Base-by-base conservation (phyloP, 1,140 invertebrate species). In the Brachionus plicatilis region DNA sequence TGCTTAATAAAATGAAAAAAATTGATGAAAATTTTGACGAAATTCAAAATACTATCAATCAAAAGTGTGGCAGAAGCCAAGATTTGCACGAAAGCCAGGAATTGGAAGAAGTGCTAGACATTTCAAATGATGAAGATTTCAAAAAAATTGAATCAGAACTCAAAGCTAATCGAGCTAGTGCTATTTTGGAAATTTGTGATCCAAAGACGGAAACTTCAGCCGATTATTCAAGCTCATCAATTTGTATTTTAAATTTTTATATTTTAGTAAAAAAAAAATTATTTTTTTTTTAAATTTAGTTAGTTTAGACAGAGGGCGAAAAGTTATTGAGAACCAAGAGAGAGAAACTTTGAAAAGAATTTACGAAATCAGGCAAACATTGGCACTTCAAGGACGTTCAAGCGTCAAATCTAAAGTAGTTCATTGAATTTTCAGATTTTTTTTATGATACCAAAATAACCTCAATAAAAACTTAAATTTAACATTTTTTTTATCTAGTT, bases 1-100 rank as follows among this genome's bases (percentile, higher is more conserved):
- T 82, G 9, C 66, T 82, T 29, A 82, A 82, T 68, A 82, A 82
- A 11, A 82, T 82, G 79, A 60, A 47, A 60, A 82, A 82, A 47
- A 82, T 82, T 20, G 79, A 82, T 41, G 79, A 82, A 65, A 68
- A 82, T 68, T 82, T 82, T 82, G 79, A 82, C 3, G 79, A 82
- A 45, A 82, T 82, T 65, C 33, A 82, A 68, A 43, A 82, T 43
- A 41, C 24, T 6, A 47, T 76, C 20, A 24, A 45, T 9, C 43
- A 76, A 14, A 50, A 29, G 47, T 50, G 8, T 8, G 6, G 27
- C 12, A 27, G 27, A 12, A 41, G 3, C 33, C 50, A 82, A 17
- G 45, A 80, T 53, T 41, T 65, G 8, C 12, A 65, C 6, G 53
- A 60, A 37, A 37, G 47, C 2, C 7, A 37, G 20, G 41, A 78